Conservation (phyloP, 2,797 vertebrate species). For the Selene dorsalis region DNA sequence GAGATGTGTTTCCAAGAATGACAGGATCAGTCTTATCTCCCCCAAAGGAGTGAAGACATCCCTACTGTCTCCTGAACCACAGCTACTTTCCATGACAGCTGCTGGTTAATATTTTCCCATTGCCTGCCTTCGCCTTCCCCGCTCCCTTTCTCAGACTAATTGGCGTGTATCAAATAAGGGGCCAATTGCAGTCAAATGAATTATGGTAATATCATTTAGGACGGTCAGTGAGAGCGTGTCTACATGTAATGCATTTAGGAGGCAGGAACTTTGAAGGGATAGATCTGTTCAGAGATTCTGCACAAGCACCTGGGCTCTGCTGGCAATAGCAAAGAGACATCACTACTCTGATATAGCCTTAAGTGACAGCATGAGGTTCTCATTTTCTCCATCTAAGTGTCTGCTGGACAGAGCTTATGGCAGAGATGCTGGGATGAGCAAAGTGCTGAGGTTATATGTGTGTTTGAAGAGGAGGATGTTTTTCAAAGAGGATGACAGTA, state of each 20-base stretch:
- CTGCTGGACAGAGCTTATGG: constrained; percentile 51
- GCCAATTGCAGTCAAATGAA: constrained; percentile 62
- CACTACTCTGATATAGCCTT: constrained; percentile 43
- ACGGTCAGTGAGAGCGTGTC: constrained; percentile 59
- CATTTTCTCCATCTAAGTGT: constrained; percentile 55
- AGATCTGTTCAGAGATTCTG: constrained; percentile 43
- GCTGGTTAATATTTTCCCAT: constrained; percentile 46
- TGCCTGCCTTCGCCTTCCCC: constrained; percentile 26
- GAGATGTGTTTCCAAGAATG: constrained; percentile 70
- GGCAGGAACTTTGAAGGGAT: constrained; percentile 58
- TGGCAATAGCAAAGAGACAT: constrained; percentile 39
- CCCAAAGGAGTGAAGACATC: constrained; percentile 58
- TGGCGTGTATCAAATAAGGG: constrained; percentile 66
- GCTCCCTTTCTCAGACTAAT: constrained; percentile 38
- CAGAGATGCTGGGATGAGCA: constrained; percentile 11
- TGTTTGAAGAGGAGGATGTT: constrained; percentile 37
- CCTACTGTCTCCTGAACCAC: constrained; percentile 25
- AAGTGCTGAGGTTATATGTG: constrained; percentile 10
- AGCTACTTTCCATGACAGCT: constrained; percentile 39
- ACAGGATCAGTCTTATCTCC: constrained; percentile 31
- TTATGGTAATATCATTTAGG: constrained; percentile 74
- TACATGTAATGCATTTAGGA: constrained; percentile 63
- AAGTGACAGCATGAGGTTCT: constrained; percentile 72
- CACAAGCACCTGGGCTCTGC: constrained; percentile 58
- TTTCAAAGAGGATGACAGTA: constrained; percentile 37